Conservation (phyloP, 2,797 vertebrate species). For the Pangasius sanitwongsei region DNA sequence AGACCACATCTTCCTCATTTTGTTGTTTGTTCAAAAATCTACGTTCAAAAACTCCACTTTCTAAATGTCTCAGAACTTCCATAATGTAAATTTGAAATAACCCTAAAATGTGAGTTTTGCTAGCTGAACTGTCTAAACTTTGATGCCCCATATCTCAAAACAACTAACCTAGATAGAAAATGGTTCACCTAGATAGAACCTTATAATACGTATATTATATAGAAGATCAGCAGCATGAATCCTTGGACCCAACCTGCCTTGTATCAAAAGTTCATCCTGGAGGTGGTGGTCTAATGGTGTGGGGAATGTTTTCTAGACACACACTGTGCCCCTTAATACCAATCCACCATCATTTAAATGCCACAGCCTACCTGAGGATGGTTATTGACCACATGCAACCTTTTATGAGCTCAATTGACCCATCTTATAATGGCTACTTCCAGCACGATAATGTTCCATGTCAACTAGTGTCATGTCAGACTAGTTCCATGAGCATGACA, state of each 20-base stretch:
- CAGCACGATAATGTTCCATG: background rate
- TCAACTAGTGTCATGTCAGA: background rate
- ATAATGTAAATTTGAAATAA: background rate
- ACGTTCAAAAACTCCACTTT: background rate
- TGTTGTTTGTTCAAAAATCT: background rate
- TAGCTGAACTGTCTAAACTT: background rate
- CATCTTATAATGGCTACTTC: too few species aligned
- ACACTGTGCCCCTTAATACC: background rate
- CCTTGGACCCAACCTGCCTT: background rate
- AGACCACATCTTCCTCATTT: background rate
- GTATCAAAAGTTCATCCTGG: background rate
- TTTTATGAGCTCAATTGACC: background rate
- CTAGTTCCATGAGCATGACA: background rate
- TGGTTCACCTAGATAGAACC: background rate
- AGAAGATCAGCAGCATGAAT: background rate
- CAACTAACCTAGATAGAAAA: background rate
- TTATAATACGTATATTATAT: background rate
- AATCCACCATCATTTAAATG: background rate
- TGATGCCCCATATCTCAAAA: background rate
- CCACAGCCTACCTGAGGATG: background rate
- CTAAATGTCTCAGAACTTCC: background rate
- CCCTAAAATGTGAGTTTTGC: background rate
- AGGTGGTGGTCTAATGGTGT: background rate
- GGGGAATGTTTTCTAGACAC: background rate
- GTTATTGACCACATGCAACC: background rate